Evolutionary conservation across 37 sponge, comb jelly and placozoan species (phyloP).

Genomic region (Spongia lamella): DNA sequence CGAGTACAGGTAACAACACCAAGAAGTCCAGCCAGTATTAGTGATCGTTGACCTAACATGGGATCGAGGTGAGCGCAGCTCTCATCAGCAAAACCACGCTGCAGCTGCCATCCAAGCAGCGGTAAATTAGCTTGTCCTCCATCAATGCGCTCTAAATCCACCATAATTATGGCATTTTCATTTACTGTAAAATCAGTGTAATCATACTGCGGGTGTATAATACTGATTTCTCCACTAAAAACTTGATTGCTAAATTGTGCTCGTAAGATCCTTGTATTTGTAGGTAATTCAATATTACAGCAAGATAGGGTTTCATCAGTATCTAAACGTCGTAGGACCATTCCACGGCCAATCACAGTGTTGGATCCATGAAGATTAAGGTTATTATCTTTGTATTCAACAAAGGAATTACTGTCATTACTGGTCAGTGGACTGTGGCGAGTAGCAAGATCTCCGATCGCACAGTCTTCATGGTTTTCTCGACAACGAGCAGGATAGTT

Average conservation of each 20-base stretch:
- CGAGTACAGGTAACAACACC: constrained; percentile 4
- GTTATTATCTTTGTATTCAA: constrained; percentile 4
- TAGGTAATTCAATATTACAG: constrained; percentile 56
- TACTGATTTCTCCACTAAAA: constrained; percentile 46
- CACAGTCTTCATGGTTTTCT: constrained; percentile 17
- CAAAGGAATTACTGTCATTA: constrained; percentile 28
- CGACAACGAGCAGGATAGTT: constrained; percentile 1
- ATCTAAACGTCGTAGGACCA: constrained; percentile 35
- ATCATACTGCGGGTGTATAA: constrained; percentile 9
- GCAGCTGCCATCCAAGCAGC: constrained; percentile 18
- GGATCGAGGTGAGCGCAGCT: not conserved
- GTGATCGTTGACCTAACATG: not conserved
- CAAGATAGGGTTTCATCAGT: constrained; percentile 24
- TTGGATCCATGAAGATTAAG: constrained; percentile 22
- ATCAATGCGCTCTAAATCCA: constrained; percentile 34
- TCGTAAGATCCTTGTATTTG: constrained; percentile 2
- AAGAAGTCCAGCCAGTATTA: too few species aligned
- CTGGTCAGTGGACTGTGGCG: constrained; percentile 4
- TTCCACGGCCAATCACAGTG: constrained; percentile 52
- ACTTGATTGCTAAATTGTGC: constrained; percentile 10
- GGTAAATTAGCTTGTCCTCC: not conserved
- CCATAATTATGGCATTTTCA: constrained; percentile 1
- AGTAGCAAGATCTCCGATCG: constrained; percentile 34
- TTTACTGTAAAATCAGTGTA: constrained; percentile 17
- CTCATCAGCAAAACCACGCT: not conserved